Conservation (phyloP, 2,888 invertebrate genomes). For the Hartigia nigra region DNA sequence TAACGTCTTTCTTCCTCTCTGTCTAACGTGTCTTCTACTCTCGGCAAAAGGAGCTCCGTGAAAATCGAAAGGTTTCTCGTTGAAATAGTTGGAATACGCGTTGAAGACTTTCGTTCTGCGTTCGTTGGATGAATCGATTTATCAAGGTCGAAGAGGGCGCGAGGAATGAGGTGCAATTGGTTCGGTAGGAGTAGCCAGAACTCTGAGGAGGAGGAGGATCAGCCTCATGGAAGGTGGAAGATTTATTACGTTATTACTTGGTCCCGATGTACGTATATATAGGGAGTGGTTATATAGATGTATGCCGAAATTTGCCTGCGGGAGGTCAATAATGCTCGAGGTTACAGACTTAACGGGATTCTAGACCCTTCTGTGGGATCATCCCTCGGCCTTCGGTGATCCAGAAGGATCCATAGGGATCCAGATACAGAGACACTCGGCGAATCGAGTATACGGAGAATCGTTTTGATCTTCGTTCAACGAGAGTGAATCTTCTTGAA, state of each 20-base stretch:
- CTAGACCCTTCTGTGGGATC: background rate
- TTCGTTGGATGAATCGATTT: slow-evolving; percentile 40
- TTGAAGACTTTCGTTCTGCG: slow-evolving; percentile 39
- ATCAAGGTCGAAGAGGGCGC: slow-evolving; percentile 19
- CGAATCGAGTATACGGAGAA: slow-evolving; percentile 14
- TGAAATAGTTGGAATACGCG: slow-evolving; percentile 47
- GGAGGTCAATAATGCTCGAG: slow-evolving; percentile 40
- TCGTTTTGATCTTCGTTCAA: background rate
- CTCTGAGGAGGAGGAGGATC: slow-evolving; percentile 21
- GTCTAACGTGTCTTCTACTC: slow-evolving; percentile 22
- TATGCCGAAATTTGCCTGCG: slow-evolving; percentile 43
- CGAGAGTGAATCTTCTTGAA: slow-evolving; percentile 8
- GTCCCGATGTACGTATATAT: slow-evolving; percentile 34
- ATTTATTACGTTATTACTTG: slow-evolving; percentile 55
- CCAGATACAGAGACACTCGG: background rate
- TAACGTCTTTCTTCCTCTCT: slow-evolving; percentile 31
- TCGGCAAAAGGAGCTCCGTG: slow-evolving; percentile 9
- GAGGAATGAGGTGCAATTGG: background rate
- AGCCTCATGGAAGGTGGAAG: slow-evolving; percentile 40
- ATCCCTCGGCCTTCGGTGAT: no score
- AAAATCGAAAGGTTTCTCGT: slow-evolving; percentile 25
- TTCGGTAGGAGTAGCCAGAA: background rate
- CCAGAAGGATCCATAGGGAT: no score
- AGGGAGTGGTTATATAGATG: slow-evolving; percentile 28
- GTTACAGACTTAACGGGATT: slow-evolving; percentile 4